Base-by-base conservation (phyloP, 2,113 vertebrate species). In the Amphiprion ocellaris region DNA sequence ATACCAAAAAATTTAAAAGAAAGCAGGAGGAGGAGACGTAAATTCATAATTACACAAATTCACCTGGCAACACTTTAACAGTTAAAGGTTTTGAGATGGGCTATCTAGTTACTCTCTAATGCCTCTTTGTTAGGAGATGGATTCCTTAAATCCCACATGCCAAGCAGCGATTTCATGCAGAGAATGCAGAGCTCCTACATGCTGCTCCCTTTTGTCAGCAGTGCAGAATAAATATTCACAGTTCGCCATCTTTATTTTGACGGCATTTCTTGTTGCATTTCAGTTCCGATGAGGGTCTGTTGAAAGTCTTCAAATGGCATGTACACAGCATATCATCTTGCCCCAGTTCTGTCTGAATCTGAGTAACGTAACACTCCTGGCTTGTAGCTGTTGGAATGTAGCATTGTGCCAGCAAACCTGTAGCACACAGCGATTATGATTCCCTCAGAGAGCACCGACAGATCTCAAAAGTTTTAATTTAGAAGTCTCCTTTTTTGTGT, bases 41-140 rank as follows among this genome's bases (percentile, higher is more conserved):
- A 37, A 37, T 37, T 37, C 33, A 37, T 19, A 44, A 47, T 39
- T 37, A 82, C 50, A 62, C 15, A 74, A 62, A 84, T 79, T 82
- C 70, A 91, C 85, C 73, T 87, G 86, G 83, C 75, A 86, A 79
- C 86, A 74, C 55, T 64, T 79, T 68, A 75, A 75, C 69, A 65
- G 64, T 73, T 14, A 47, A 63, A 16, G 66, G 33, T 63, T 87
- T 85, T 70, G 64, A 53, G 26, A 63, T n/a, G 26, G 52, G 49
- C 55, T 68, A 21, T 69, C 66, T 56, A 37, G 24, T 69, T 59
- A 74, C n/a, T 21, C 55, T 72, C 39, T 75, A 77, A 63, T 52
- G 37, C 55, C 52, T 66, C 52, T 82, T 76, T 89, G 68, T 83
- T 74, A n/a, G 55, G 60, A 74, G 69, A 64, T 19, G 24, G 69